These are phyloP conservation scores for Plagodis dolabraria DNA, from an alignment of 2,888 invertebrate genomes.

Conservation along the genomic window DNA sequence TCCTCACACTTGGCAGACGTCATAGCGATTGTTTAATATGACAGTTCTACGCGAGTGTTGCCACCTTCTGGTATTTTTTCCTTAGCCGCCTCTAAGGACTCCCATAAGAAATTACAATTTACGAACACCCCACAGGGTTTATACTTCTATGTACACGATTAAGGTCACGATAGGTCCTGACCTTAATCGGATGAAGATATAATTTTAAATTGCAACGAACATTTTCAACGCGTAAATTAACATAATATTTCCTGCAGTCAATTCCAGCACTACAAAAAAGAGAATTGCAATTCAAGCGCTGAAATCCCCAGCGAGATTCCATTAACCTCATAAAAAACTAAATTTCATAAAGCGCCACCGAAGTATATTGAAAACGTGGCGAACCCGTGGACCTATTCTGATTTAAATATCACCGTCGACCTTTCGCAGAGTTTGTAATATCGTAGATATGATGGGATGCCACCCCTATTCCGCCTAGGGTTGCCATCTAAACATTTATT, in stretches of 20 bases:
- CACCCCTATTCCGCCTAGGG: slow-evolving; percentile 23
- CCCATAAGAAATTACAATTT: no score
- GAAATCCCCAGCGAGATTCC: slow-evolving; percentile 27
- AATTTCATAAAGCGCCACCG: slow-evolving; percentile 33
- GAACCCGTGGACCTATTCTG: slow-evolving; percentile 32
- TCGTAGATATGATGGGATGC: slow-evolving; percentile 24
- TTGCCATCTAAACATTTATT: slow-evolving; percentile 20
- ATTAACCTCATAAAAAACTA: slow-evolving; percentile 32
- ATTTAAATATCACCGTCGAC: slow-evolving; percentile 33
- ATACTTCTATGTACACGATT: no score
- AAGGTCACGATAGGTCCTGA: no score
- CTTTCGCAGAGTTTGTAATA: slow-evolving; percentile 30
- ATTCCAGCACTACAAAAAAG: slow-evolving; percentile 25
- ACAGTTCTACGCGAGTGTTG: no score
- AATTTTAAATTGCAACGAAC: not conserved
- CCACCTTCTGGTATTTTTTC: no score
- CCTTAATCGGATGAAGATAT: no score
- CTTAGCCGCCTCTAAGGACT: no score
- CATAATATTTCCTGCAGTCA: slow-evolving; percentile 10
- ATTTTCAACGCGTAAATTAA: not conserved
- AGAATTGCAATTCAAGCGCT: slow-evolving; percentile 27
- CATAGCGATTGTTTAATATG: no score
- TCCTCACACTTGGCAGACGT: no score
- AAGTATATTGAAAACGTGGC: slow-evolving; percentile 35
- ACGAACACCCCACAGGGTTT: no score